phyloP scores from a whole-genome alignment of 2,888 invertebrate genomes.

The Machimus rusticus region DNA sequence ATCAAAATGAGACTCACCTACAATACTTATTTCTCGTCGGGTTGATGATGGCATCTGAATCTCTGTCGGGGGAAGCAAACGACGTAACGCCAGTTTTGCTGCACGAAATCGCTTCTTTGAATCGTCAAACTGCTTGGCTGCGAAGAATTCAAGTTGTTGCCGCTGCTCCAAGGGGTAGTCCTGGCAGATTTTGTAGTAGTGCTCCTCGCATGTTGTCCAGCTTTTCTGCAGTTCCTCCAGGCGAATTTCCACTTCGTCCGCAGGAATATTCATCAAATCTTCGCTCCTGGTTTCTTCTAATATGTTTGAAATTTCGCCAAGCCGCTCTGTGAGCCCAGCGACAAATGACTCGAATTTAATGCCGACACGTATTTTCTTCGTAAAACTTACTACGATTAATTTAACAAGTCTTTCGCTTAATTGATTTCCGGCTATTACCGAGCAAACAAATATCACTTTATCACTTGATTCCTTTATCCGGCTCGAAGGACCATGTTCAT shows the following conservation, averaged over 20 bases:
- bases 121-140: background rate
- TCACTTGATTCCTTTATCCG: too few relatives aligned
- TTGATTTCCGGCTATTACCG: too few relatives aligned
- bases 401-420: too few relatives aligned
- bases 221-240: background rate
- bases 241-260: background rate
- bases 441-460: too few relatives aligned
- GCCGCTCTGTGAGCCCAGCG: too few relatives aligned
- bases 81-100: background rate
- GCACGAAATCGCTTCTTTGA: background rate
- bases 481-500: too few relatives aligned
- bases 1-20: background rate
- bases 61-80: background rate
- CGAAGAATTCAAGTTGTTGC: background rate
- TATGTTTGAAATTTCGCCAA: too few relatives aligned
- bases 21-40: background rate
- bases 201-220: background rate
- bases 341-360: too few relatives aligned
- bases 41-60: background rate
- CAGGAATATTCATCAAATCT: background rate
- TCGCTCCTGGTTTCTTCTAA: background rate
- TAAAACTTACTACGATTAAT: too few relatives aligned
- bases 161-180: background rate
- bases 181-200: background rate
- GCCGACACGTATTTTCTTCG: too few relatives aligned